These are phyloP conservation scores for Cetonia aurata DNA, from an alignment of 2,888 invertebrate genomes.

Conservation along the genomic window DNA sequence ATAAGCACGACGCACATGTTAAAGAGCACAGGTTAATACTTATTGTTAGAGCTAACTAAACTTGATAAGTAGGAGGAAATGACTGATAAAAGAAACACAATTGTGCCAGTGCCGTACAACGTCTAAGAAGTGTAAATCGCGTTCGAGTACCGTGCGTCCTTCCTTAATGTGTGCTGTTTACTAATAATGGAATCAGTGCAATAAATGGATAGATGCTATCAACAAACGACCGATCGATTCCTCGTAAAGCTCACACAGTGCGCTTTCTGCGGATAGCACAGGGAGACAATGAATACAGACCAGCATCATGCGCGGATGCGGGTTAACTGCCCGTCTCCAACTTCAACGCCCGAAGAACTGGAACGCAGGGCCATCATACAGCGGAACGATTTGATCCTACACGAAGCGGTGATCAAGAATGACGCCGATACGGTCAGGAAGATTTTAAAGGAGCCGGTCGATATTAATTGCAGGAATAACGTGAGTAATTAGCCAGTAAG, in stretches of 20 bases:
- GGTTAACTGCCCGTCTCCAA: slow-evolving; percentile 55
- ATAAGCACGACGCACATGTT: neutral
- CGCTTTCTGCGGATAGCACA: slow-evolving; percentile 2
- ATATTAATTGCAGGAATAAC: slow-evolving; percentile 80
- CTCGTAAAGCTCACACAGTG: neutral
- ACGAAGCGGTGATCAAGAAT: slow-evolving; percentile 82
- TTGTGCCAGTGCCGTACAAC: slow-evolving; percentile 1
- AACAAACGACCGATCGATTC: neutral
- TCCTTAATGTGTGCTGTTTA: too few species aligned
- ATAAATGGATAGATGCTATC: too few species aligned
- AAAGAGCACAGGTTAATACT: slow-evolving; percentile 5
- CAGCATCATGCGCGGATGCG: slow-evolving; percentile 16
- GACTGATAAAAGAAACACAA: slow-evolving; percentile 25
- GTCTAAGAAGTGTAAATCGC: neutral
- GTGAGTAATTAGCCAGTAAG: slow-evolving; percentile 66
- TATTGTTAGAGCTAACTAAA: slow-evolving; percentile 28
- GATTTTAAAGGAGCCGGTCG: slow-evolving; percentile 75
- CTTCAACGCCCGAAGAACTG: slow-evolving; percentile 64
- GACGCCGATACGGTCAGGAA: slow-evolving; percentile 76
- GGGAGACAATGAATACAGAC: neutral
- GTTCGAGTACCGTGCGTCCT: too few species aligned
- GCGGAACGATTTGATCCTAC: slow-evolving; percentile 77
- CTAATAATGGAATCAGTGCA: too few species aligned
- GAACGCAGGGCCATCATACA: slow-evolving; percentile 69
- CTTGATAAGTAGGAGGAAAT: slow-evolving; percentile 29